These are phyloP conservation scores for Tragelaphus scriptus DNA, from an alignment of 2,113 vertebrate genomes.

Conservation along the genomic window DNA sequence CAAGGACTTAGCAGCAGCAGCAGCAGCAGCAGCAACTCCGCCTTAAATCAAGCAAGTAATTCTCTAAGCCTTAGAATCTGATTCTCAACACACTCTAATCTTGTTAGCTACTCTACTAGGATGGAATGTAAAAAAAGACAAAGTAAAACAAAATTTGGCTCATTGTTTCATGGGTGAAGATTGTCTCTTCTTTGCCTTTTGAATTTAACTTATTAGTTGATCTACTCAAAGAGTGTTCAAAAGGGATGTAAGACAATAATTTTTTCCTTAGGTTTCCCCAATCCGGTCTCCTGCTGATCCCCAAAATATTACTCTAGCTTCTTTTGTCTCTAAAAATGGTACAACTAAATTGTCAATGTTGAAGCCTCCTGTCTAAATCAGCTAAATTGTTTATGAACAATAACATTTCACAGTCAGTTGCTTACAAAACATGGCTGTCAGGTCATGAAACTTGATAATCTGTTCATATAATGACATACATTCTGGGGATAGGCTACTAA, in stretches of 20 bases:
- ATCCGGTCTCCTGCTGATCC: not conserved
- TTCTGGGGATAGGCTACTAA: not conserved
- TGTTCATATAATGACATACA: not conserved
- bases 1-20: too few relatives aligned
- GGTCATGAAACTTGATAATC: not conserved
- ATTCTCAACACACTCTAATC: not conserved
- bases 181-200: not conserved
- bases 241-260: not conserved
- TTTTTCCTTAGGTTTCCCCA: not conserved
- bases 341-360: not conserved
- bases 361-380: not conserved
- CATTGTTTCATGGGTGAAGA: not conserved
- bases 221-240: not conserved
- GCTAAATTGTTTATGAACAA: not conserved
- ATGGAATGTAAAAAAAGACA: not conserved
- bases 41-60: not conserved
- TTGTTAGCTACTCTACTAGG: not conserved
- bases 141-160: not conserved
- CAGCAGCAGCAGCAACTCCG: not conserved
- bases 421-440: not conserved
- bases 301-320: not conserved
- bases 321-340: not conserved
- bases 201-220: not conserved
- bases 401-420: slow-evolving; percentile 3
- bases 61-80: not conserved